phyloP scores from a whole-genome alignment of 2,113 vertebrate genomes.

The Rhombomys opimus region DNA sequence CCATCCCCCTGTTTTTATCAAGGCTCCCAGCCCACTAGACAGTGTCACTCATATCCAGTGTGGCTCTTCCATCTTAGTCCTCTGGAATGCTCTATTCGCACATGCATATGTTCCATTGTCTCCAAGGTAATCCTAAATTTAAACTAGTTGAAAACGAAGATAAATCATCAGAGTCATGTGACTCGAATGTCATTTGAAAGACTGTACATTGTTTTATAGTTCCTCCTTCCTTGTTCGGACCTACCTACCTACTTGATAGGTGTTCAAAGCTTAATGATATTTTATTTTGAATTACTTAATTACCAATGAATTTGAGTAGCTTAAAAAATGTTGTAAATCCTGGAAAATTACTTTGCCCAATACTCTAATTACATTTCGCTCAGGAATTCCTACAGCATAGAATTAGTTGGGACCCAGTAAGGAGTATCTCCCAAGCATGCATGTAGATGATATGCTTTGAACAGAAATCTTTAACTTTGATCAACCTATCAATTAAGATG shows the following conservation, averaged over 20 bases:
- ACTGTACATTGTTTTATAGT: neutral
- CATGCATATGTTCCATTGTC: neutral
- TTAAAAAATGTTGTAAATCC: neutral
- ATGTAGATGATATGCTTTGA: neutral
- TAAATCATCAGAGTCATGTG: neutral
- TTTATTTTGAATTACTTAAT: slow-evolving; percentile 8
- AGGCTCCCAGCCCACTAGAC: neutral
- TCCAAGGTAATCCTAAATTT: neutral
- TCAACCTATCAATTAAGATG: neutral
- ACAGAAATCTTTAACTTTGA: neutral
- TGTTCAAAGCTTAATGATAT: neutral
- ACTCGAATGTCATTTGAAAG: neutral
- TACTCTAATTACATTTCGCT: neutral
- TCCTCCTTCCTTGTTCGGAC: neutral
- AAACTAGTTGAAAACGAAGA: neutral
- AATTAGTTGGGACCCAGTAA: neutral
- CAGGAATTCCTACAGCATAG: neutral
- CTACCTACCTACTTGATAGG: neutral
- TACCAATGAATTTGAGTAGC: neutral
- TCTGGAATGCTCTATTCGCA: neutral
- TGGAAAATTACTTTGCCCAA: neutral
- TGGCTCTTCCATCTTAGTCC: neutral
- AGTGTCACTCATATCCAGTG: neutral
- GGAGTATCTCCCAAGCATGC: neutral
- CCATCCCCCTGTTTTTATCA: neutral